Evolutionary conservation across 2,797 vertebrate genomes (phyloP).

Genomic region (Siniperca obscura): DNA sequence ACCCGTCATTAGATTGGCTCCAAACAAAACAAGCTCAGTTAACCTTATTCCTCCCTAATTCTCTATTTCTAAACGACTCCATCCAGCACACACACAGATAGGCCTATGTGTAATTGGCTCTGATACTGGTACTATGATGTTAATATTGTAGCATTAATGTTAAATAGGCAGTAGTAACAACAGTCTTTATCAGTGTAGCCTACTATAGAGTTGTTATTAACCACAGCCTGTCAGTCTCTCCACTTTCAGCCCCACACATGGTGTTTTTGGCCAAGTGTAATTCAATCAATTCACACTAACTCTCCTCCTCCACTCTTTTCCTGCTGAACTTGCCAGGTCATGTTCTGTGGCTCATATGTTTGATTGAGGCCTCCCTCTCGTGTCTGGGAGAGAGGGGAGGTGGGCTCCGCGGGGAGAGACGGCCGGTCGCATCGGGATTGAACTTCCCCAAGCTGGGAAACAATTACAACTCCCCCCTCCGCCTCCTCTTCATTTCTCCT

Average conservation of each 20-base stretch:
- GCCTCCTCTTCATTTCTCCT: constrained; percentile 41
- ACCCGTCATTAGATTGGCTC: constrained; percentile 64
- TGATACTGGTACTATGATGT: neutral
- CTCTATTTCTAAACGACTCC: constrained; percentile 38
- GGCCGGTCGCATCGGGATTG: constrained; percentile 62
- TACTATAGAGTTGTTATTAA: constrained; percentile 26
- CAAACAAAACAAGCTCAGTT: constrained; percentile 79
- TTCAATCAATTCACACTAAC: constrained; percentile 82
- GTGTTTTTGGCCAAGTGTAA: constrained; percentile 71
- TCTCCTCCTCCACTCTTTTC: constrained; percentile 71
- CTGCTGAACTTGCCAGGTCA: constrained; percentile 79
- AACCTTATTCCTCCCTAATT: constrained; percentile 68
- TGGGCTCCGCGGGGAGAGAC: constrained; percentile 63
- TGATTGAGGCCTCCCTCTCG: constrained; percentile 77
- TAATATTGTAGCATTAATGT: constrained; percentile 3
- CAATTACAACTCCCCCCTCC: constrained; percentile 69
- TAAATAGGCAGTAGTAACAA: constrained; percentile 23
- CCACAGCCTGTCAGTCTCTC: constrained; percentile 58
- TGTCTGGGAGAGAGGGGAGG: constrained; percentile 69
- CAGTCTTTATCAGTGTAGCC: constrained; percentile 31
- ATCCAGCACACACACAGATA: constrained; percentile 18
- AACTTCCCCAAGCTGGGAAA: constrained; percentile 77
- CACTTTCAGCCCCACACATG: constrained; percentile 66
- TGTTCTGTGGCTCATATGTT: constrained; percentile 74
- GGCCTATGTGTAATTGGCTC: constrained; percentile 12